Conservation (phyloP, 2,113 vertebrate species). For the Leptobrachium leishanense region DNA sequence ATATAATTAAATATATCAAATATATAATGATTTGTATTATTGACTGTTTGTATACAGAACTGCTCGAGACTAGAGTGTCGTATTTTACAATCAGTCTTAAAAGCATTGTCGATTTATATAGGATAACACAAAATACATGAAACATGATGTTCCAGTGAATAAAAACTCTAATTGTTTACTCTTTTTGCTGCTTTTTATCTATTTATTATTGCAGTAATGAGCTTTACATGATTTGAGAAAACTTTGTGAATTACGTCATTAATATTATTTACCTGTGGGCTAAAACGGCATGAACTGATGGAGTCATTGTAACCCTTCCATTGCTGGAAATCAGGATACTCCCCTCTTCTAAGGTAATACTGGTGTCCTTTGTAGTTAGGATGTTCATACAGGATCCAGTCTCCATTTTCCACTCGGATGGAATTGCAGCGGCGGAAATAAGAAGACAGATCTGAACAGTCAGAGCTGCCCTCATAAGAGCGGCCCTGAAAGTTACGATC, state of each 20-base stretch:
- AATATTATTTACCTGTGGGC: conserved; percentile 60
- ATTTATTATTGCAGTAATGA: too few relatives aligned
- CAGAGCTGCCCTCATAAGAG: conserved; percentile 81
- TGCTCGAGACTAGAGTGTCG: too few relatives aligned
- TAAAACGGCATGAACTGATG: conserved; percentile 84
- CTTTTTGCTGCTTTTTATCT: too few relatives aligned
- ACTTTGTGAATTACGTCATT: too few relatives aligned
- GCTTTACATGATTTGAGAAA: too few relatives aligned
- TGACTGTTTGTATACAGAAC: too few relatives aligned
- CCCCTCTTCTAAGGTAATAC: conserved; percentile 80
- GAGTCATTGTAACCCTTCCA: conserved; percentile 89
- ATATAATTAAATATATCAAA: too few relatives aligned
- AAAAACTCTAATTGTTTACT: conserved; percentile 48
- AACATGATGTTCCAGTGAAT: too few relatives aligned
- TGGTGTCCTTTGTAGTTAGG: conserved; percentile 73
- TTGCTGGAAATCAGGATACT: conserved; percentile 83
- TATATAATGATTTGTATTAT: too few relatives aligned
- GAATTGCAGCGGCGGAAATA: conserved; percentile 89
- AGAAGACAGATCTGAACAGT: conserved; percentile 60
- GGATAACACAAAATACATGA: too few relatives aligned
- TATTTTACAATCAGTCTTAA: too few relatives aligned
- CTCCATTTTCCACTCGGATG: conserved; percentile 76
- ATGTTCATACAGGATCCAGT: conserved; percentile 82
- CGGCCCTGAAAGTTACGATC: conserved; percentile 90
- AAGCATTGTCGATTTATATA: too few relatives aligned